These are phyloP conservation scores for Metopolophium dirhodum DNA, from an alignment of 1,140 invertebrate genomes.

Conservation along the genomic window DNA sequence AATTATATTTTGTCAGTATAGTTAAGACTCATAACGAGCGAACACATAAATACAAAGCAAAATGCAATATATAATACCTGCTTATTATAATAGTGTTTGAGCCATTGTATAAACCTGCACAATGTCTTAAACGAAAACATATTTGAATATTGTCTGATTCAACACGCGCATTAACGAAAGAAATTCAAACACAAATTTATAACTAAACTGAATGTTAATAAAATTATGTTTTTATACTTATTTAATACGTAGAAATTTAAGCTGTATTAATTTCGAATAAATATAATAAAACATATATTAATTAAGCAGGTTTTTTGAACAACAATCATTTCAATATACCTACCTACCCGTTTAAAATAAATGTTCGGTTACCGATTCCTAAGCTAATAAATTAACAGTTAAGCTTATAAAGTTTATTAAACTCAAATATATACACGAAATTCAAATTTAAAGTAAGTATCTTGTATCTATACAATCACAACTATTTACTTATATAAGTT, in stretches of 20 bases:
- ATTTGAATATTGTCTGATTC: background rate
- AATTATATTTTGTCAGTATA: conserved; percentile 5
- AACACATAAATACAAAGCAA: background rate
- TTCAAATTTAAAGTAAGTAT: background rate
- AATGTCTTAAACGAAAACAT: background rate
- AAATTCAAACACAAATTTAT: background rate
- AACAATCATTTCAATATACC: no score
- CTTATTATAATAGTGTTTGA: background rate
- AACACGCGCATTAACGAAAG: background rate
- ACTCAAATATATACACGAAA: background rate
- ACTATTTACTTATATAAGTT: background rate
- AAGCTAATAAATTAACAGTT: background rate
- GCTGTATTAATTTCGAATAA: background rate
- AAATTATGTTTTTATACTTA: background rate
- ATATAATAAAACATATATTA: background rate
- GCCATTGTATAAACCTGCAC: background rate
- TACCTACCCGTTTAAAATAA: background rate
- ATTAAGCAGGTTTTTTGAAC: background rate
- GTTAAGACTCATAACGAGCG: background rate
- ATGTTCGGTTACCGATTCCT: background rate
- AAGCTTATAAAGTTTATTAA: background rate
- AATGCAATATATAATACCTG: background rate
- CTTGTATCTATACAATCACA: background rate
- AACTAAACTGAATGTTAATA: background rate
- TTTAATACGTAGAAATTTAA: background rate